phyloP scores from a whole-genome alignment of 2,797 vertebrate species.

The Enteromius afrohamiltoni region DNA sequence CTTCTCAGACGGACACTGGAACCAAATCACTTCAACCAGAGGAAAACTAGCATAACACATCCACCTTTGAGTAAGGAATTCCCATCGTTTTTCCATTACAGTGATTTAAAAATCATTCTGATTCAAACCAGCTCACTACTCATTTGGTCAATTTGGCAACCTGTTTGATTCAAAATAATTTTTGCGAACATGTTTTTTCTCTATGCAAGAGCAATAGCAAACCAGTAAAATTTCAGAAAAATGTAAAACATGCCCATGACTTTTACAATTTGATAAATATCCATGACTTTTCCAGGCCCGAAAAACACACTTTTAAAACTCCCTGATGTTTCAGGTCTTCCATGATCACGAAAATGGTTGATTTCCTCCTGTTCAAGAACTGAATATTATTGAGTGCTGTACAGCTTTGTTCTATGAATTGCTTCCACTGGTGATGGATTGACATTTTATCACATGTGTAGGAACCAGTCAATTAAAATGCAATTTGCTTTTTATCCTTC shows the following conservation, averaged over 20 bases:
- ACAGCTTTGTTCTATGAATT: conserved; percentile 16
- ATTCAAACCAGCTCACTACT: not conserved
- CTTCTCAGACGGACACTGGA: not conserved
- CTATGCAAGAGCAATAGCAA: not conserved
- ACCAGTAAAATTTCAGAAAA: not conserved
- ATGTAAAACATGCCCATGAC: not conserved
- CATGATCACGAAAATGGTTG: conserved; percentile 3
- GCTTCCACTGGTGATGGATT: not conserved
- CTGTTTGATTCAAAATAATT: not conserved
- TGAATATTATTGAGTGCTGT: conserved; percentile 5
- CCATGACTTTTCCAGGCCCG: not conserved
- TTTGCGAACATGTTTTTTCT: not conserved
- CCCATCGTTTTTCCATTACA: not conserved
- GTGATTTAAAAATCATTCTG: not conserved
- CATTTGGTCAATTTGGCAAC: not conserved
- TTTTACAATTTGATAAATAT: conserved; percentile 25
- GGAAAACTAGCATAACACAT: not conserved
- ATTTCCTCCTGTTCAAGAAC: conserved; percentile 14
- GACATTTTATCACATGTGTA: not conserved
- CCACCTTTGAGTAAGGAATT: not conserved
- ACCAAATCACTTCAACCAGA: conserved; percentile 3
- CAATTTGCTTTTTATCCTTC: not conserved
- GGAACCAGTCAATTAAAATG: conserved; percentile 9
- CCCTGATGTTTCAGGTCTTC: conserved; percentile 25
- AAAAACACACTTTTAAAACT: conserved; percentile 18